Conservation (phyloP, 2,113 vertebrate species). For the Apaloderma vittatum region DNA sequence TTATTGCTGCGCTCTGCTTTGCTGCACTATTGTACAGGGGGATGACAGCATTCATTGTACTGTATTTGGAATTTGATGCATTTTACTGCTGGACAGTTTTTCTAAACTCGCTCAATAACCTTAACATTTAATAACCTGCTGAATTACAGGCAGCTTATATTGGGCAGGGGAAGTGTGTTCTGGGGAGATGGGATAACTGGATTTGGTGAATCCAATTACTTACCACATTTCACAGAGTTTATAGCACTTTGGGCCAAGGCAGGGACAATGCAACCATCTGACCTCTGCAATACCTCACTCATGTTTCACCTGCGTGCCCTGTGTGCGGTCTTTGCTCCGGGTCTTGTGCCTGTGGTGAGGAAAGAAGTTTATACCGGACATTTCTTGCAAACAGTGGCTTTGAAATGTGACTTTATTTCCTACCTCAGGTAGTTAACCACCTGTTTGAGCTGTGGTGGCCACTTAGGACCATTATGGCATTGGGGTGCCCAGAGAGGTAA, state of each 20-base stretch:
- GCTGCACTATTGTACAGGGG: accelerated
- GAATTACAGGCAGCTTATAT: background rate
- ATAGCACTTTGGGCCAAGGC: background rate
- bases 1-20: background rate
- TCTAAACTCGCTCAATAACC: background rate
- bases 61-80: background rate
- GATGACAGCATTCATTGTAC: background rate
- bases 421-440: background rate
- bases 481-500: background rate
- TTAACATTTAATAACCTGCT: background rate
- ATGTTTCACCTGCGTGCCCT: background rate
- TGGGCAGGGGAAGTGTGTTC: background rate
- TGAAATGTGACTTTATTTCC: background rate
- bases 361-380: background rate
- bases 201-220: background rate
- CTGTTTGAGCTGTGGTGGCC: background rate
- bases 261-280: background rate
- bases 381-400: background rate
- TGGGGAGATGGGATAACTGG: background rate
- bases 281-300: background rate
- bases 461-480: background rate
- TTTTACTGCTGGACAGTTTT: background rate
- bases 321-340: accelerated
- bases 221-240: background rate
- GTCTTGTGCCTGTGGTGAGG: background rate